Base-by-base conservation (phyloP, 2,888 invertebrate genomes). In the Empis stercorea region DNA sequence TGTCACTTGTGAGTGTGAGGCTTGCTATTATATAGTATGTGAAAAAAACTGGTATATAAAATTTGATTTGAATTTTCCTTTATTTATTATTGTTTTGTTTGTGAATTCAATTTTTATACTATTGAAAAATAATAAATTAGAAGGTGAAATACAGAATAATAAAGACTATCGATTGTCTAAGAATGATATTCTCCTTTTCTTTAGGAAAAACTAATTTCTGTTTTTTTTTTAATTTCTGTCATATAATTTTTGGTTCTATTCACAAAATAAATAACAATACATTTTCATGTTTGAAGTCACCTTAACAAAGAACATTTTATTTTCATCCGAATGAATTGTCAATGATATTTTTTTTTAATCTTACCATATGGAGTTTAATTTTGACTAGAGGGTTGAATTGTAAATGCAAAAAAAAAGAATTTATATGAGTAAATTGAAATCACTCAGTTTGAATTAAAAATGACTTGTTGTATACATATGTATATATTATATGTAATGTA, bases 281-380 rank as follows among this genome's bases (percentile, higher is more conserved):
- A 34, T 38, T 51, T 45, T 49, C 52, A 48, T 52, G 53, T 55
- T 55, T 54, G 55, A 55, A 53, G 54, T 54, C 52, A 49, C 48
- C 34, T 43, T 48, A 51, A 55, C 54, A 55, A 55, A 44, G 49
- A 44, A 48, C 15, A 20, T 30, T 15, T 17, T 16, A 14, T 17
- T 44, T 37, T 34, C 23, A 44, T 36, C 10, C n/a, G 20, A 44
- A 34, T 44, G 44, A 34, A 34, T 34, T 34, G 34, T 34, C 34
- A 34, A n/a, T n/a, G 34, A n/a, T 34, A 54, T 57, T 56, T 57
- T 58, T 60, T 64, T 63, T 64, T 64, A 66, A 67, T 66, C 60
- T 63, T 58, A 66, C 66, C 66, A 67, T 66, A 66, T 66, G 66
- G 66, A 66, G 64, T 52, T 59, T 60, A 59, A 59, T 61, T 60